These are phyloP conservation scores for Capreolus pygargus DNA, from an alignment of 2,113 vertebrate species.

Conservation along the genomic window DNA sequence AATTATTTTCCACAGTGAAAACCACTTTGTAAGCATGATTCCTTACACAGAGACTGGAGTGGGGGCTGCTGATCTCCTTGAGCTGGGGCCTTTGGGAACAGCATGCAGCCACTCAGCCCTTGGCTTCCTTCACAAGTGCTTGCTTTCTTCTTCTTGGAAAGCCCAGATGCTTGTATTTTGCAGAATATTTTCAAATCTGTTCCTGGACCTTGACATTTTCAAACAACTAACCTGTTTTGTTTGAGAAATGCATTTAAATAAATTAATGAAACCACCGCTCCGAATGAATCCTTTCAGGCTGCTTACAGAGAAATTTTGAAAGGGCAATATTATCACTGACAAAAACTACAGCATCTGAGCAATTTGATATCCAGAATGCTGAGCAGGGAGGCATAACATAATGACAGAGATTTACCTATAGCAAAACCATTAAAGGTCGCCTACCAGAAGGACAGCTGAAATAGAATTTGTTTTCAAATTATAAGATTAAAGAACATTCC, in stretches of 20 bases:
- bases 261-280: conserved; percentile 76
- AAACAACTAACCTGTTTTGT: conserved; percentile 77
- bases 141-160: conserved; percentile 5
- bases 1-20: neutral
- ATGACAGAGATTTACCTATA: conserved; percentile 69
- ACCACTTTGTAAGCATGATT: neutral
- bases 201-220: conserved; percentile 79
- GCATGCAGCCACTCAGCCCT: conserved; percentile 21
- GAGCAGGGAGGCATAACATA: conserved; percentile 68
- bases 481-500: conserved; percentile 80
- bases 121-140: conserved; percentile 54
- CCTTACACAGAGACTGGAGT: conserved; percentile 9
- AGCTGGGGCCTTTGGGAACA: neutral
- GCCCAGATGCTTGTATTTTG: conserved; percentile 67
- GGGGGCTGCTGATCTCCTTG: conserved; percentile 26
- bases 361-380: conserved; percentile 69
- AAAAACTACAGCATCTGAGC: conserved; percentile 71
- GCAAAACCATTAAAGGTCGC: conserved; percentile 77
- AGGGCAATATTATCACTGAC: conserved; percentile 79
- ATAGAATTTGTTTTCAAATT: conserved; percentile 82
- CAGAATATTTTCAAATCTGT: conserved; percentile 69
- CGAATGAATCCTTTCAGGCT: conserved; percentile 71
- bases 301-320: conserved; percentile 72
- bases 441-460: conserved; percentile 74
- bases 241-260: conserved; percentile 80